Evolutionary conservation across 2,113 vertebrate species (phyloP).

Genomic region (Panthera uncia): DNA sequence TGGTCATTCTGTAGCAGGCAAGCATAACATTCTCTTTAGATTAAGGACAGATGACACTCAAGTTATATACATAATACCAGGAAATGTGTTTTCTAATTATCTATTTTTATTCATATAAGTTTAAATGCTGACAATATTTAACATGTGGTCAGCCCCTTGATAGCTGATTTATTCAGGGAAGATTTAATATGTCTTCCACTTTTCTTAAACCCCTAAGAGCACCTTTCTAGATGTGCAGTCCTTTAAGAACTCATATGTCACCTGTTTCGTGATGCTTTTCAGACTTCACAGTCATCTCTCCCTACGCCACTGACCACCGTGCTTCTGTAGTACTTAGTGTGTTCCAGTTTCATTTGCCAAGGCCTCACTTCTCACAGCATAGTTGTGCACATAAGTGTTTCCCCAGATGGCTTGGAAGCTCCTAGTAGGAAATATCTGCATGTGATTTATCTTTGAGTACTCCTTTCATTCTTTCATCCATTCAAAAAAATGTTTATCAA

Average conservation of each 20-base stretch:
- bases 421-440: not conserved
- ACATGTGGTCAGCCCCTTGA: not conserved
- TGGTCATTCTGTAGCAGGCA: not conserved
- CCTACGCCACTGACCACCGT: rapidly evolving
- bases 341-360: not conserved
- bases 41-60: not conserved
- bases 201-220: not conserved
- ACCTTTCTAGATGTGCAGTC: not conserved
- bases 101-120: not conserved
- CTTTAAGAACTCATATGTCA: not conserved
- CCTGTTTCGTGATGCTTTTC: not conserved
- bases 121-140: not conserved
- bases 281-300: not conserved
- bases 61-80: not conserved
- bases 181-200: not conserved
- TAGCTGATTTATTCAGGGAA: not conserved
- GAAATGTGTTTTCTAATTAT: not conserved
- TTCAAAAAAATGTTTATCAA: not conserved
- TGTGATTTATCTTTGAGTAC: not conserved
- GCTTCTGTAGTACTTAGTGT: not conserved
- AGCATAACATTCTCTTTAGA: not conserved
- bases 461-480: not conserved
- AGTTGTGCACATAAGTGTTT: not conserved
- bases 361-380: rapidly evolving
- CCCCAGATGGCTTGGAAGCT: not conserved